Conservation (phyloP, 2,888 invertebrate genomes). For the Entomobrya proxima region DNA sequence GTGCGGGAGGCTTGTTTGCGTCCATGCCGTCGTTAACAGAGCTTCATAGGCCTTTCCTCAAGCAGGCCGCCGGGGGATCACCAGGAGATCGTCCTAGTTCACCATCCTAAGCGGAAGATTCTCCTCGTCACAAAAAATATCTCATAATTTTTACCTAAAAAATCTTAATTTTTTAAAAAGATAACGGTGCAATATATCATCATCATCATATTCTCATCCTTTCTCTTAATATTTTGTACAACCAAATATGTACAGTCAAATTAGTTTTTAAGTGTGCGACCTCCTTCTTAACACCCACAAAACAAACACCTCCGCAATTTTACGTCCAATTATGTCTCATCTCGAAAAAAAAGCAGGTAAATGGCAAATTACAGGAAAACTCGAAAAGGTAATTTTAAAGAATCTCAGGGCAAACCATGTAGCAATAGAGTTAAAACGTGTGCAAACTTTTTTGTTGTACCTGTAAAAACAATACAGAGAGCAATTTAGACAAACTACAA, state of each 20-base stretch:
- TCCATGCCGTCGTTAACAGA: slow-evolving; percentile 63
- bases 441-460: too few species aligned
- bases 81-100: slow-evolving; percentile 58
- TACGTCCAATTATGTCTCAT: not conserved
- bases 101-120: too few species aligned
- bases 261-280: not conserved
- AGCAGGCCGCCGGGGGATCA: slow-evolving; percentile 61
- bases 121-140: slow-evolving; percentile 40
- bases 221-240: not conserved
- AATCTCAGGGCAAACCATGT: too few species aligned
- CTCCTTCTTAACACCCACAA: not conserved
- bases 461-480: too few species aligned
- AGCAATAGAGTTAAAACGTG: too few species aligned
- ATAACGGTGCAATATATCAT: slow-evolving; percentile 61
- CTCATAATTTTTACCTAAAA: not conserved
- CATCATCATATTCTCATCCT: not conserved
- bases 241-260: slow-evolving; percentile 14
- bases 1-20: slow-evolving; percentile 23
- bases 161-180: slow-evolving; percentile 26
- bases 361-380: not conserved
- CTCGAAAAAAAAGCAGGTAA: not conserved
- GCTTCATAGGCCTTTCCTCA: slow-evolving; percentile 74
- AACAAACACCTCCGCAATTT: not conserved
- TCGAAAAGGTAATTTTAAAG: not conserved
- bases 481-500: too few species aligned